Conservation (phyloP, 53 echinoderm and acorn worm species). For the Zoroaster sp. region DNA sequence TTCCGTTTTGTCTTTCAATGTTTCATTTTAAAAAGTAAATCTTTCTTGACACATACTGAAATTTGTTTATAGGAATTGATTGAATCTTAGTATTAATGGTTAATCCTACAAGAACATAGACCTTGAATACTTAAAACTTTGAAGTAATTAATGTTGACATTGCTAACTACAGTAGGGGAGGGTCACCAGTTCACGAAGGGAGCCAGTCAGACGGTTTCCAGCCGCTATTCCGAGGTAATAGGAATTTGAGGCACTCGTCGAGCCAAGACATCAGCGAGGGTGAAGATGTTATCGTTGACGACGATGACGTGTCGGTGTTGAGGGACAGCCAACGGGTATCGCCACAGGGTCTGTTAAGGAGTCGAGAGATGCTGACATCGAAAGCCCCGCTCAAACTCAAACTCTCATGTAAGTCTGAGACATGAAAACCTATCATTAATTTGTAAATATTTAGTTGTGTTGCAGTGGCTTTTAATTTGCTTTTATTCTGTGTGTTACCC, state of each 20-base stretch:
- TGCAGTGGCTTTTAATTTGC: too few relatives aligned
- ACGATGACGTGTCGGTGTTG: slow-evolving; percentile 36
- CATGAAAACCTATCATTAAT: too few relatives aligned
- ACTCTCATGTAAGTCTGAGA: slow-evolving; percentile 92
- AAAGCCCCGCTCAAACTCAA: slow-evolving; percentile 86
- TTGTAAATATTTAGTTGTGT: too few relatives aligned
- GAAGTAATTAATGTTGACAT: too few relatives aligned
- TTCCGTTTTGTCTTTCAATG: too few relatives aligned
- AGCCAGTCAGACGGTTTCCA: slow-evolving; percentile 66
- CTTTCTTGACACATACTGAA: too few relatives aligned
- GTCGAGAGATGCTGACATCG: slow-evolving; percentile 60
- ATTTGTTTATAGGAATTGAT: too few relatives aligned
- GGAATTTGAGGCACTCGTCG: not conserved
- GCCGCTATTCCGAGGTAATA: slow-evolving; percentile 34
- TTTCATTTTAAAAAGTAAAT: too few relatives aligned
- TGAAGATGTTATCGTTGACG: slow-evolving; percentile 84
- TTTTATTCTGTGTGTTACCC: too few relatives aligned
- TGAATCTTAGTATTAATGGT: too few relatives aligned
- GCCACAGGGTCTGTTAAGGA: slow-evolving; percentile 57
- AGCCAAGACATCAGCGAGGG: slow-evolving; percentile 58
- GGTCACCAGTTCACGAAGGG: slow-evolving; percentile 62
- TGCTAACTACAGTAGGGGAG: slow-evolving; percentile 77
- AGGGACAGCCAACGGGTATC: slow-evolving; percentile 45
- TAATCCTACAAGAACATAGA: too few relatives aligned
- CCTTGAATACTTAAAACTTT: too few relatives aligned